Conservation (phyloP, 2,113 vertebrate genomes). For the Lepidothrix coronata region DNA sequence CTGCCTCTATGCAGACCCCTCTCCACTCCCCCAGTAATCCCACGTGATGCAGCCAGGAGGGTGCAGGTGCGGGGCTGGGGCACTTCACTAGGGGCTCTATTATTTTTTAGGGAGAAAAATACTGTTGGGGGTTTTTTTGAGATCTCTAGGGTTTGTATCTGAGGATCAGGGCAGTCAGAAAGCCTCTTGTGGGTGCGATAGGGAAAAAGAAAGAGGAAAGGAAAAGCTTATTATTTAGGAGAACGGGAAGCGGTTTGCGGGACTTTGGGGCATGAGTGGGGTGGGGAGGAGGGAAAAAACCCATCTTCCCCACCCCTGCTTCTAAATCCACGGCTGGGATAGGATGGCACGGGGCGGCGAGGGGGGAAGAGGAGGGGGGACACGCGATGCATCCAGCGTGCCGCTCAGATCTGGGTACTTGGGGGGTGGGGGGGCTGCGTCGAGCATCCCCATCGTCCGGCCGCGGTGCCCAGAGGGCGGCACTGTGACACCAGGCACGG, state of each 20-base stretch:
- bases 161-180: not conserved
- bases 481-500: slow-evolving; percentile 40
- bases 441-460: not conserved
- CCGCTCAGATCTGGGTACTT: not conserved
- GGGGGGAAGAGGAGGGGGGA: not conserved
- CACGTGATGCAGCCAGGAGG: not conserved
- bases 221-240: not conserved
- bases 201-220: not conserved
- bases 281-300: not conserved
- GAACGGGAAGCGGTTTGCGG: not conserved
- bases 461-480: slow-evolving; percentile 44
- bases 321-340: not conserved
- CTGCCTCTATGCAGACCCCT: not conserved
- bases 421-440: rapidly evolving
- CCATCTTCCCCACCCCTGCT: not conserved
- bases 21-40: not conserved
- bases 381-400: not conserved
- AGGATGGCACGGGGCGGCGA: not conserved
- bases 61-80: not conserved
- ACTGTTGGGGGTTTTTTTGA: not conserved
- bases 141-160: not conserved
- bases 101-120: not conserved
- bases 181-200: rapidly evolving
- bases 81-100: not conserved
- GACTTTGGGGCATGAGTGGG: not conserved